Percentiles rank a stretch among this genome's conserved stretches.
phyloP scores from a whole-genome alignment of 2,113 vertebrate genomes.

The Gambusia affinis region DNA sequence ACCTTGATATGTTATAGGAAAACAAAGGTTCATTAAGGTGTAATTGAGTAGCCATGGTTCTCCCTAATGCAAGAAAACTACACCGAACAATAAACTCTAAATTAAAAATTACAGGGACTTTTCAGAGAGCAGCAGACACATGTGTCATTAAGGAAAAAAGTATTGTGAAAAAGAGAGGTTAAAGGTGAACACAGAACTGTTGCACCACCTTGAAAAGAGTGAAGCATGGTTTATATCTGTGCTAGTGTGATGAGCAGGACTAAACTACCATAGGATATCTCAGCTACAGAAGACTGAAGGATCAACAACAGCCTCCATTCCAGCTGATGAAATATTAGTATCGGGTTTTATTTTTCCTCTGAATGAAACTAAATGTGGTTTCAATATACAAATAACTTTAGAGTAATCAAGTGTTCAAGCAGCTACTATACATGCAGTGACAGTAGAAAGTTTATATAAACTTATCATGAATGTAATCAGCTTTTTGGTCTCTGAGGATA shows the following conservation, averaged over 20 bases:
- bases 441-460: accelerated
- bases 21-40: not conserved
- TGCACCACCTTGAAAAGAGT: conserved; percentile 12
- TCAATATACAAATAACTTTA: conserved; percentile 17
- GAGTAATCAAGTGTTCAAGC: conserved; percentile 4
- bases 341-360: conserved; percentile 7
- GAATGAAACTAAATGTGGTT: conserved; percentile 3
- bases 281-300: conserved; percentile 45
- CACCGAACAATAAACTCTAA: not conserved
- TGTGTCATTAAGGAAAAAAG: not conserved
- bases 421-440: not conserved
- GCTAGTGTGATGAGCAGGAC: not conserved
- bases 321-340: conserved; percentile 45
- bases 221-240: conserved; percentile 7
- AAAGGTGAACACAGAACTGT: conserved; percentile 5
- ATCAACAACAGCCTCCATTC: conserved; percentile 49
- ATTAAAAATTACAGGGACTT: not conserved
- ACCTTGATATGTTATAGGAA: not conserved
- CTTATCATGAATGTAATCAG: not conserved
- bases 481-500: not conserved
- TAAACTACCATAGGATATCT: conserved; percentile 14
- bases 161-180: not conserved
- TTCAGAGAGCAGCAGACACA: not conserved
- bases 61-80: not conserved
- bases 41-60: not conserved